A percentile compares a stretch with the other conserved stretches of the same genome.
Conservation (phyloP, 2,797 vertebrate genomes). For the Enteromius paludinosus region DNA sequence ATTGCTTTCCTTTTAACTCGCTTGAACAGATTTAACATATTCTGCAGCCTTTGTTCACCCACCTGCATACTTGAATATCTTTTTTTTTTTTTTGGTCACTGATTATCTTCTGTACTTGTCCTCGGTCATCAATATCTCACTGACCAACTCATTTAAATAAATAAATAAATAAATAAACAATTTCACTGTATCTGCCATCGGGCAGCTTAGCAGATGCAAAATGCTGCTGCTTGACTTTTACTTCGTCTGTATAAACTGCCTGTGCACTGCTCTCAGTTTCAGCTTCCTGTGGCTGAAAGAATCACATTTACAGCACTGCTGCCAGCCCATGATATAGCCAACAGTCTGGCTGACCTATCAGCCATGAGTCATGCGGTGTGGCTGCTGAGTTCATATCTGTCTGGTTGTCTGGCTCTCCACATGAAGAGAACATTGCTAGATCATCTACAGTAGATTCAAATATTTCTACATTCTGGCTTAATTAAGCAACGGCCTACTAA, state of each 20-base stretch:
- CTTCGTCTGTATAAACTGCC: not conserved
- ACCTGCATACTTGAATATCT: not conserved
- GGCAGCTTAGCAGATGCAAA: not conserved
- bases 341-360: slow-evolving; percentile 34
- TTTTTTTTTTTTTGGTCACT: not conserved
- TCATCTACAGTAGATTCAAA: slow-evolving; percentile 6
- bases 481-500: not conserved
- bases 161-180: not conserved
- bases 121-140: not conserved
- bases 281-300: slow-evolving; percentile 12
- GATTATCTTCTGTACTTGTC: not conserved
- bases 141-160: not conserved
- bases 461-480: not conserved
- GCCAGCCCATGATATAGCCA: slow-evolving; percentile 16
- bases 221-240: not conserved
- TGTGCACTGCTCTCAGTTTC: not conserved
- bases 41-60: slow-evolving; percentile 24
- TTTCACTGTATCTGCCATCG: not conserved
- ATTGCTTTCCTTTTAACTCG: not conserved
- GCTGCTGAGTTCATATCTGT: slow-evolving; percentile 22
- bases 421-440: slow-evolving; percentile 26
- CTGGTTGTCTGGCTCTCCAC: slow-evolving; percentile 25
- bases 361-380: slow-evolving; percentile 11
- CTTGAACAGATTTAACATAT: slow-evolving; percentile 11
- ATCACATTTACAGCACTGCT: not conserved